Evolutionary conservation across 2,888 invertebrate genomes (phyloP), one percentile per base, ranked within the genome.

Genomic region (Acronicta psi): DNA sequence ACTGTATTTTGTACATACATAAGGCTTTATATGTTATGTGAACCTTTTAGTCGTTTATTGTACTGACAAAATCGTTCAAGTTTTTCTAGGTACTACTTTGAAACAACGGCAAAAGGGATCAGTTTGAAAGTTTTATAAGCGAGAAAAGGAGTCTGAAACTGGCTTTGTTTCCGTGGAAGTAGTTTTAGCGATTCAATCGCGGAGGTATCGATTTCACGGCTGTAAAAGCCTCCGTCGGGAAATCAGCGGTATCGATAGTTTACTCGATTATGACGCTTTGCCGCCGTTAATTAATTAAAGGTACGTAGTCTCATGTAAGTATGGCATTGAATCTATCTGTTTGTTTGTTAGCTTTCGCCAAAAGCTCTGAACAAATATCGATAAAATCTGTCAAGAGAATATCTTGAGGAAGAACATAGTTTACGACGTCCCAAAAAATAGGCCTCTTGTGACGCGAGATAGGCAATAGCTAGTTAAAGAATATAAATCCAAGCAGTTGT

Each of bases 101-200:
- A 36, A 40, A 73, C 65, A 59, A 56, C 57, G 29, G 40, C n/a
- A 62, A 56, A 62, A 61, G 37, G 74, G 52, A 55, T 65, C 54
- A 20, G 44, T 55, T 57, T 49, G 34, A 47, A 72, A 62, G 57
- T 69, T 72, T 65, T 59, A 18, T 56, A 58, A 69, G 49, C 13
- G 38, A 45, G 51, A 34, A 49, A 41, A 54, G 29, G 42, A 46
- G 46, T 56, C 17, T 8, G 25, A 14, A 34, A 31, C 18, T 25
- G 25, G 14, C 23, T 37, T 29, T 10, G 38, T 45, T 55, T 8
- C 34, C 40, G 25, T 50, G 31, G 16, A 36, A 40, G 31, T 53
- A 43, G 45, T 47, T 51, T 54, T 8, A 29, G 17, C 51, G 18
- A 40, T 43, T 14, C 13, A 20, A 44, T 63, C 25, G 25, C 47